Conservation (phyloP, 2,888 invertebrate species). For the Pimpla rufipes region DNA sequence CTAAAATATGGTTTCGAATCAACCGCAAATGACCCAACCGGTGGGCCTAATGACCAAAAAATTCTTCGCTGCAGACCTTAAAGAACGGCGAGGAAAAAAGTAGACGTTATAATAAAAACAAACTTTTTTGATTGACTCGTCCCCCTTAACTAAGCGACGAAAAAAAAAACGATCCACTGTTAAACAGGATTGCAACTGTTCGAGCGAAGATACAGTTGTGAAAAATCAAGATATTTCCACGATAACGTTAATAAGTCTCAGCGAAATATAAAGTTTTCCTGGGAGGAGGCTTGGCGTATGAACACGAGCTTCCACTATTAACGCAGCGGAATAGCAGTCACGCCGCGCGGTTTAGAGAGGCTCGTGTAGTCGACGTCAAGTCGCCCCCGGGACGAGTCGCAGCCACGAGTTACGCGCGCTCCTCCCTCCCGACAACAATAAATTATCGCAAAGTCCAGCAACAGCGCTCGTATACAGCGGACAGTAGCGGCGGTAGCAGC, state of each 20-base stretch:
- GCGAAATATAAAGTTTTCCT: conserved; percentile 13
- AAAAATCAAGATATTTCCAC: conserved; percentile 5
- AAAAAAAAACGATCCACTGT: conserved; percentile 20
- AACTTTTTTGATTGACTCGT: conserved; percentile 39
- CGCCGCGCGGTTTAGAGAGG: conserved; percentile 56
- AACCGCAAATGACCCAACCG: too few relatives aligned
- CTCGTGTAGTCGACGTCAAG: conserved; percentile 46
- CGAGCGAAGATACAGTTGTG: neutral
- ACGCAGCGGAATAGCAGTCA: conserved; percentile 61
- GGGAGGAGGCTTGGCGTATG: neutral
- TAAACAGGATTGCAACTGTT: neutral
- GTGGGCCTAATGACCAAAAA: too few relatives aligned
- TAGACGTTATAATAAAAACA: neutral
- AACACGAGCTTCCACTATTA: conserved; percentile 46
- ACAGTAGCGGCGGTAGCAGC: conserved; percentile 29
- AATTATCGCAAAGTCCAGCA: conserved; percentile 72
- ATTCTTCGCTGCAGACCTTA: too few relatives aligned
- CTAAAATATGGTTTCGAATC: too few relatives aligned
- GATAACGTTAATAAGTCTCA: conserved; percentile 1
- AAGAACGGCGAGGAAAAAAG: too few relatives aligned
- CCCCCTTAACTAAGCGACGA: too few relatives aligned
- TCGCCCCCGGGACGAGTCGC: conserved; percentile 6
- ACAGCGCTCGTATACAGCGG: neutral
- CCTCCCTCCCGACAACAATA: conserved; percentile 69
- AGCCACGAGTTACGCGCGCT: conserved; percentile 31